These are phyloP conservation scores for Lonchura striata DNA, from an alignment of 2,113 vertebrate genomes.

Conservation along the genomic window DNA sequence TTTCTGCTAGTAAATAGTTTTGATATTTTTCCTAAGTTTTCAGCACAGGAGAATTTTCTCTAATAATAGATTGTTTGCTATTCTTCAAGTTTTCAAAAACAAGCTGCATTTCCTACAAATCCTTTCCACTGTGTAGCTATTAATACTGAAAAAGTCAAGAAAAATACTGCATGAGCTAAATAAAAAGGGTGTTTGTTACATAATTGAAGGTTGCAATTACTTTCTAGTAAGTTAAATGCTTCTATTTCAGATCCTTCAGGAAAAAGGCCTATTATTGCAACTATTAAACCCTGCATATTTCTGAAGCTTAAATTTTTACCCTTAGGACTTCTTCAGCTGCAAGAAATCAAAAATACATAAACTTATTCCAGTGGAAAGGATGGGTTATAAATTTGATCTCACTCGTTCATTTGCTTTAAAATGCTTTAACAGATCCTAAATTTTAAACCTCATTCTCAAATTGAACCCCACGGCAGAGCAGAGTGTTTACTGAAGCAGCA, in stretches of 20 bases:
- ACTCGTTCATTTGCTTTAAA: not conserved
- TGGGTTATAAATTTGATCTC: not conserved
- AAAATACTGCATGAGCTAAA: not conserved
- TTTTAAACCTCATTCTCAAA: not conserved
- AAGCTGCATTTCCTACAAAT: not conserved
- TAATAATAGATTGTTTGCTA: not conserved
- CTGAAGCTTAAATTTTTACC: conserved; percentile 1
- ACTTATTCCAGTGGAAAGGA: not conserved
- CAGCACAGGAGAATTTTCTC: not conserved
- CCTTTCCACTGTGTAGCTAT: not conserved
- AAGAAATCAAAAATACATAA: conserved; percentile 8
- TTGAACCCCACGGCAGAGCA: not conserved
- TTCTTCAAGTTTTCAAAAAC: not conserved
- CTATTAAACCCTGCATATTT: not conserved
- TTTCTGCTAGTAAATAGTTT: not conserved
- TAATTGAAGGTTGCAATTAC: conserved; percentile 1
- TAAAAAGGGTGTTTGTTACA: not conserved
- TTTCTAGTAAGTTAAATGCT: not conserved
- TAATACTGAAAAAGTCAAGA: not conserved
- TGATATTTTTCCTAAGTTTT: not conserved
- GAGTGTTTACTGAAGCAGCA: not conserved
- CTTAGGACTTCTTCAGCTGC: not conserved
- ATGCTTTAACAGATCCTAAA: not conserved
- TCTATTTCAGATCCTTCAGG: not conserved
- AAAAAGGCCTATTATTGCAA: not conserved